Evolutionary conservation across 2,797 vertebrate species (phyloP).

Genomic region (Acipenser ruthenus): DNA sequence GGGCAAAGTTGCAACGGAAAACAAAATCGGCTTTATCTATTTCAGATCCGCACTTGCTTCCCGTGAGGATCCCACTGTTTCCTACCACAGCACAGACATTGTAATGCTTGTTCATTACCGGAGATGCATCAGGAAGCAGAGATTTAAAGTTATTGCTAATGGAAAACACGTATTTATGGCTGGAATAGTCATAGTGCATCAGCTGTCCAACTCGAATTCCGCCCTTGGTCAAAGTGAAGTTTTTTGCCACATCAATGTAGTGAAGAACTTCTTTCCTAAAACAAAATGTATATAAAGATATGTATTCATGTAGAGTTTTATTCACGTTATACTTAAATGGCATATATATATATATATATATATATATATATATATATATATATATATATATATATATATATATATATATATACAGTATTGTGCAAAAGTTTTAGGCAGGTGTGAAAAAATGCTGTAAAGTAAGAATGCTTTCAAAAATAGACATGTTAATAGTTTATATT

Average conservation of each 20-base stretch:
- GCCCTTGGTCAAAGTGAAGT: slow-evolving; percentile 81
- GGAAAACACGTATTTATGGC: slow-evolving; percentile 94
- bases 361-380: no score
- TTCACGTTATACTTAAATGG: no score
- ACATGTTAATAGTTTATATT: no score
- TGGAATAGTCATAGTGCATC: slow-evolving; percentile 98
- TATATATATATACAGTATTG: neutral
- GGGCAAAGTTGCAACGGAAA: slow-evolving; percentile 95
- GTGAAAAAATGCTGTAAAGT: no score
- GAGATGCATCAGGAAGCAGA: slow-evolving; percentile 83
- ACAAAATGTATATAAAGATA: slow-evolving; percentile 23
- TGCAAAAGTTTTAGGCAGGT: no score
- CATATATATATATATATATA: no score
- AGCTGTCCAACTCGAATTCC: slow-evolving; percentile 83
- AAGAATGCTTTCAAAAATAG: no score
- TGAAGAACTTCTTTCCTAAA: slow-evolving; percentile 83
- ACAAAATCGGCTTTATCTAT: slow-evolving; percentile 90
- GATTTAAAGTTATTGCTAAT: slow-evolving; percentile 87
- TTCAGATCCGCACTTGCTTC: slow-evolving; percentile 79
- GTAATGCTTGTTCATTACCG: slow-evolving; percentile 78
- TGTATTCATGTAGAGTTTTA: no score
- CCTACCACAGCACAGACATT: slow-evolving; percentile 86
- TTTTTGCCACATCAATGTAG: slow-evolving; percentile 83
- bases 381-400: no score
- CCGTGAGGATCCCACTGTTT: slow-evolving; percentile 90